phyloP scores from a whole-genome alignment of 2,797 vertebrate species.

The Hippopotamyrus pictus region DNA sequence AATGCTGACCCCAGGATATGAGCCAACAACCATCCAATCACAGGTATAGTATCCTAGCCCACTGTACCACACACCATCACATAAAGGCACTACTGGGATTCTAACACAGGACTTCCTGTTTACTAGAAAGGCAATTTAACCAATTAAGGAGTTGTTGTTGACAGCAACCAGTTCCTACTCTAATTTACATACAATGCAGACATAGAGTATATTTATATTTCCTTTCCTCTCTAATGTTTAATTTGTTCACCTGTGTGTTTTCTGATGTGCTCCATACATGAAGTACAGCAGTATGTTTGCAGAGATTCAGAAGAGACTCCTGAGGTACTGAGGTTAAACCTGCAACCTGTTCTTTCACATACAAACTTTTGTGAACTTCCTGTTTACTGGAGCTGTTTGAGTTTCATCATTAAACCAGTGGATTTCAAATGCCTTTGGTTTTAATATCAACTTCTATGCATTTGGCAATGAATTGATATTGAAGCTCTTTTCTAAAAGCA shows the following conservation, averaged over 20 bases:
- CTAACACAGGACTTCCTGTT: not conserved
- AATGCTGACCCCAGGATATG: not conserved
- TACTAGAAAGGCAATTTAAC: not conserved
- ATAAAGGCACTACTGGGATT: not conserved
- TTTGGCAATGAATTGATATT: not conserved
- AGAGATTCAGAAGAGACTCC: not conserved
- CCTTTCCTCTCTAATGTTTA: not conserved
- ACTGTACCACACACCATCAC: not conserved
- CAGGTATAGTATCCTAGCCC: not conserved
- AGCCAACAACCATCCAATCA: not conserved
- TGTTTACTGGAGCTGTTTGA: not conserved
- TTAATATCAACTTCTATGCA: not conserved
- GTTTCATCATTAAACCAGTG: not conserved
- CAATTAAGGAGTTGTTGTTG: not conserved
- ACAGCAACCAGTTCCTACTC: not conserved
- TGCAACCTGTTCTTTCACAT: not conserved
- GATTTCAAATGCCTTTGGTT: not conserved
- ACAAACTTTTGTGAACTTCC: not conserved
- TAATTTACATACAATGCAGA: not conserved
- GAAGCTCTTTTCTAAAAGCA: not conserved
- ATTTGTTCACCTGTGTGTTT: not conserved
- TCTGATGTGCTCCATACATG: not conserved
- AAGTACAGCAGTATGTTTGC: not conserved
- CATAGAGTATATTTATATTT: not conserved
- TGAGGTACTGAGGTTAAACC: not conserved